Base-by-base conservation (phyloP, 1,140 invertebrate genomes). In the Himalopsyche phryganea region DNA sequence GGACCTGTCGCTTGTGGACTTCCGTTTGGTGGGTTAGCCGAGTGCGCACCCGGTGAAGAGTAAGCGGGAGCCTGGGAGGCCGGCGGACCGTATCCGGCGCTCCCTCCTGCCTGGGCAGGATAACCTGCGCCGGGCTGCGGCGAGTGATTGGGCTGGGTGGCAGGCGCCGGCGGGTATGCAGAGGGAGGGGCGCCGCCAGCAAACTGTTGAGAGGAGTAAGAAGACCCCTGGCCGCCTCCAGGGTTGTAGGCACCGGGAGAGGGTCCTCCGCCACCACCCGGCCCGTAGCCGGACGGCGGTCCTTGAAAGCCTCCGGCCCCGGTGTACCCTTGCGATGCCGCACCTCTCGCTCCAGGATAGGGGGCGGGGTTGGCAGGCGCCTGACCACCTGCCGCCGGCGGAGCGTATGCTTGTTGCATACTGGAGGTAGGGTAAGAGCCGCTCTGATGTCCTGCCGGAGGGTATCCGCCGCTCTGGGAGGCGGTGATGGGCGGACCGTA, bases 401-500 rank as follows among this genome's bases (percentile, higher is more conserved):
- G 75, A 23, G 71, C 73, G 65, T 75, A 78, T 4, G 70, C 68
- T 57, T 78, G 76, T 55, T 78, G 76, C 49, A 65, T 72, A 35
- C 74, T 67, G 14, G 74, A 74, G 38, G 74, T 73, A 18, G 74
- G 76, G 60, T 78, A 78, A 10, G 71, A 71, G 15, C 73, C 67
- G 2, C 71, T 71, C 41, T 75, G 76, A 67, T 78, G 76, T 33
- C 73, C 71, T 17, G 72, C 69, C 35, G 73, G 69, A 20, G 75
- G 74, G 62, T 78, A 78, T 56, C 74, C 77, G 62, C 68, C 75
- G 19, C 51, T 64, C 18, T 74, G 75, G 20, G 74, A 60, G 50
- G 76, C 76, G 17, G 75, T 77, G 18, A 74, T 77, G n/a, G 76
- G 76, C 20, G 76, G 76, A 0, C 76, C 76, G 69, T 78, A 78